These are phyloP conservation scores for Gymnocephalus cernua DNA, from an alignment of 2,113 vertebrate species.

Conservation along the genomic window DNA sequence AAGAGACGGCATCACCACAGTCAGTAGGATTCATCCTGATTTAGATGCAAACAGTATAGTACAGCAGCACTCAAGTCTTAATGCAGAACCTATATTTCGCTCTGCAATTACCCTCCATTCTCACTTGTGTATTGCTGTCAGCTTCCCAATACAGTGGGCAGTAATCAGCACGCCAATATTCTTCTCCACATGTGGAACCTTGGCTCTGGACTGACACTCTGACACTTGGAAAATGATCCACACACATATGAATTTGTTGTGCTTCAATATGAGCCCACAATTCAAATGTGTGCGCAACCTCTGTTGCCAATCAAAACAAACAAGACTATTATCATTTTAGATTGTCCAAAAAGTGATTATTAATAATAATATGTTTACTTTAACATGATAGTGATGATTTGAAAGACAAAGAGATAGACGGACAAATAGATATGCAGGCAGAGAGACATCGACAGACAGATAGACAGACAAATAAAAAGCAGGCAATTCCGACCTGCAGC, in stretches of 20 bases:
- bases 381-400: not conserved
- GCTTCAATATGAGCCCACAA: constrained; percentile 20
- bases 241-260: constrained; percentile 15
- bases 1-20: not conserved
- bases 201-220: not conserved
- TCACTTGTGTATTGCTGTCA: constrained; percentile 10
- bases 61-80: not conserved
- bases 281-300: constrained; percentile 24
- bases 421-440: not conserved
- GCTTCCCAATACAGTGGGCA: not conserved
- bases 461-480: not conserved
- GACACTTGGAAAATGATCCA: constrained; percentile 26
- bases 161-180: constrained; percentile 33
- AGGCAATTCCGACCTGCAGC: too few relatives aligned
- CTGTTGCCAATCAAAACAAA: not conserved
- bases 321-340: not conserved
- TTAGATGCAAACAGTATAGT: not conserved
- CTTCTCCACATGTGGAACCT: constrained; percentile 11
- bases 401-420: not conserved
- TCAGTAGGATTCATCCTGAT: not conserved
- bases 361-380: too few relatives aligned
- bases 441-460: not conserved
- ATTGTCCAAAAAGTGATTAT: not conserved
- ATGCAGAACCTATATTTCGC: not conserved
- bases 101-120: not conserved